Conservation (phyloP, 2,888 invertebrate species). For the Sisyra terminalis region DNA sequence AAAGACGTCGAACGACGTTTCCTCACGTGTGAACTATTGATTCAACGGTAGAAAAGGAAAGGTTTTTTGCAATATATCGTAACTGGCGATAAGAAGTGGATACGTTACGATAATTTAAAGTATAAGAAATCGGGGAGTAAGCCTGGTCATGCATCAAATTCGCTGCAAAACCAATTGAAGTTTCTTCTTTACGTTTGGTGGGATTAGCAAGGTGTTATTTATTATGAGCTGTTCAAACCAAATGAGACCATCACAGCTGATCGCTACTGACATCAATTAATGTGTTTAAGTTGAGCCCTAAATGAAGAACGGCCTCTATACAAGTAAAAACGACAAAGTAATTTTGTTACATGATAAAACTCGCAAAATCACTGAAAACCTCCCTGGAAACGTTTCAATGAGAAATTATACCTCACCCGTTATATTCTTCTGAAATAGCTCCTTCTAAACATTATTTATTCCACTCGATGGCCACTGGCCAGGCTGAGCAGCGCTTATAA, state of each 20-base stretch:
- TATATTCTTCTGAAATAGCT: no score
- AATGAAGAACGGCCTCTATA: constrained; percentile 11
- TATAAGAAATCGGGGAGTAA: constrained; percentile 13
- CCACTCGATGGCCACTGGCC: no score
- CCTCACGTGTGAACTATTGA: not conserved
- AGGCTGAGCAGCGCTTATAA: no score
- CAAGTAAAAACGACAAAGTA: no score
- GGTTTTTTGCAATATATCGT: constrained; percentile 7
- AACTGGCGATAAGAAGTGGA: constrained; percentile 8
- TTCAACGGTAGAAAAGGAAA: constrained; percentile 1
- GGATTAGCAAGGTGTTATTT: constrained; percentile 10
- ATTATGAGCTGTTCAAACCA: not conserved
- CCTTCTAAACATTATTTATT: no score
- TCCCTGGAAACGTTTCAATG: no score
- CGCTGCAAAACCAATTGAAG: constrained; percentile 14
- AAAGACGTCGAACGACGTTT: constrained; percentile 1
- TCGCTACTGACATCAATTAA: constrained; percentile 11
- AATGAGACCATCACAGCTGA: constrained; percentile 9
- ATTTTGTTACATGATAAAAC: no score
- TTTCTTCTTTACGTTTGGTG: constrained; percentile 14
- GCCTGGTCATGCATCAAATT: constrained; percentile 13
- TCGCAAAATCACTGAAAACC: no score
- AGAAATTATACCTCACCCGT: no score
- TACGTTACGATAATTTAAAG: constrained; percentile 5
- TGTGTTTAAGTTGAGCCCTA: constrained; percentile 12